Evolutionary conservation across 2,888 invertebrate species (phyloP).

Genomic region (Ochropleura plecta): DNA sequence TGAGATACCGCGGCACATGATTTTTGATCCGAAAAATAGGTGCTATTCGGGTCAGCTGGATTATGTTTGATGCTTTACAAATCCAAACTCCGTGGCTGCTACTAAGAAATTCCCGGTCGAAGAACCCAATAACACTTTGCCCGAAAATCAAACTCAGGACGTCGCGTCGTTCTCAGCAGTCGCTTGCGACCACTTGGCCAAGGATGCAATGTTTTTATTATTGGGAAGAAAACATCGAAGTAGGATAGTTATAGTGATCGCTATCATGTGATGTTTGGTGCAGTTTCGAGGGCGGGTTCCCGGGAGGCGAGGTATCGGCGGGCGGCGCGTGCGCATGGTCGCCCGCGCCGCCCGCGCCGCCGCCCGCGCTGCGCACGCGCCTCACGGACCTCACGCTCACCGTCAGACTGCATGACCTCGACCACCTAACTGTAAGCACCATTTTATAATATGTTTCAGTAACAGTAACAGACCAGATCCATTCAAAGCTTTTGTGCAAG

Average conservation of each 20-base stretch:
- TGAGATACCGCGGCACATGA: too few relatives aligned
- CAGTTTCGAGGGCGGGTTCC: constrained; percentile 89
- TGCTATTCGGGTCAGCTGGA: not conserved
- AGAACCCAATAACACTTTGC: too few relatives aligned
- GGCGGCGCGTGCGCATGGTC: constrained; percentile 68
- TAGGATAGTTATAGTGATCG: not conserved
- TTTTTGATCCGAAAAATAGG: too few relatives aligned
- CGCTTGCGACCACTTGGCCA: too few relatives aligned
- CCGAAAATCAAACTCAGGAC: too few relatives aligned
- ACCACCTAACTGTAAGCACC: constrained; percentile 86
- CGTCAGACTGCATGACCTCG: constrained; percentile 92
- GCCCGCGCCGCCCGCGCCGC: constrained; percentile 76
- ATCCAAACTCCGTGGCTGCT: too few relatives aligned
- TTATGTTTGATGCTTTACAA: not conserved
- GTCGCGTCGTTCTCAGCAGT: too few relatives aligned
- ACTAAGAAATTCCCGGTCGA: too few relatives aligned
- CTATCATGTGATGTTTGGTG: rapidly evolving
- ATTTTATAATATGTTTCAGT: too few relatives aligned
- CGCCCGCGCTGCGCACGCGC: constrained; percentile 91
- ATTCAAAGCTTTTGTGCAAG: not conserved
- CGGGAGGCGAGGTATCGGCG: constrained; percentile 75
- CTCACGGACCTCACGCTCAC: constrained; percentile 92
- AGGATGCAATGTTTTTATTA: not conserved
- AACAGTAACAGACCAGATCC: not conserved
- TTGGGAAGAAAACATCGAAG: not conserved